Conservation (phyloP, 2,888 invertebrate species). For the Rutpela maculata region DNA sequence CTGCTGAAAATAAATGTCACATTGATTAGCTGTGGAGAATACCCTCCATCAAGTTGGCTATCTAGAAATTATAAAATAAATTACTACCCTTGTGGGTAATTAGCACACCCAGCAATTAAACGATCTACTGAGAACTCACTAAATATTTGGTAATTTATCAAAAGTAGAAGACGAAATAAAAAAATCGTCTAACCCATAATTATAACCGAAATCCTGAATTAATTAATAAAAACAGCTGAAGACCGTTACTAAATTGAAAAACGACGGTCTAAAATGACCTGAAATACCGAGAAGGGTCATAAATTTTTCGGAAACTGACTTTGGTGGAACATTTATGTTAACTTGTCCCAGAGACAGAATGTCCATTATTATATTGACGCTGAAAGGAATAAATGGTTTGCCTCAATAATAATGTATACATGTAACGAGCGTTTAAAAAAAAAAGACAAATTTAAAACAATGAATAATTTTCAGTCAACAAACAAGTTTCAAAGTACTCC, state of each 20-base stretch:
- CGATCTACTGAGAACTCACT: constrained; percentile 35
- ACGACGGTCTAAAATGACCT: constrained; percentile 49
- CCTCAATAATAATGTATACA: not conserved
- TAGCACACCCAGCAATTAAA: constrained; percentile 45
- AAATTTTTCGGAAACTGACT: constrained; percentile 38
- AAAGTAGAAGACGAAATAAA: constrained; percentile 28
- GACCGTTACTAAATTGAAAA: constrained; percentile 57
- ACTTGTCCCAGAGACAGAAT: not conserved
- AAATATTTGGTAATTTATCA: constrained; percentile 50
- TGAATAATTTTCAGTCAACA: too few relatives aligned
- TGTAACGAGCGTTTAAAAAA: too few relatives aligned
- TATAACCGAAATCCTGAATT: constrained; percentile 50
- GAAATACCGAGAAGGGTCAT: constrained; percentile 52
- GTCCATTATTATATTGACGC: constrained; percentile 9
- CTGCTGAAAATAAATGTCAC: not conserved
- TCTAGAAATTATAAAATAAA: constrained; percentile 14
- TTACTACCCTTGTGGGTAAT: constrained; percentile 35
- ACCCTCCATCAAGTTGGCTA: not conserved
- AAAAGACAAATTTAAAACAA: too few relatives aligned
- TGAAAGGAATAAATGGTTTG: not conserved
- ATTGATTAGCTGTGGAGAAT: not conserved
- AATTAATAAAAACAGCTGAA: constrained; percentile 55
- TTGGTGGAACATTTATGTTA: not conserved
- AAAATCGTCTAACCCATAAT: constrained; percentile 47
- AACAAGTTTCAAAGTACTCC: too few relatives aligned